Evolutionary conservation across 2,797 vertebrate genomes (phyloP).

Genomic region (Sebastes taczanowskii): DNA sequence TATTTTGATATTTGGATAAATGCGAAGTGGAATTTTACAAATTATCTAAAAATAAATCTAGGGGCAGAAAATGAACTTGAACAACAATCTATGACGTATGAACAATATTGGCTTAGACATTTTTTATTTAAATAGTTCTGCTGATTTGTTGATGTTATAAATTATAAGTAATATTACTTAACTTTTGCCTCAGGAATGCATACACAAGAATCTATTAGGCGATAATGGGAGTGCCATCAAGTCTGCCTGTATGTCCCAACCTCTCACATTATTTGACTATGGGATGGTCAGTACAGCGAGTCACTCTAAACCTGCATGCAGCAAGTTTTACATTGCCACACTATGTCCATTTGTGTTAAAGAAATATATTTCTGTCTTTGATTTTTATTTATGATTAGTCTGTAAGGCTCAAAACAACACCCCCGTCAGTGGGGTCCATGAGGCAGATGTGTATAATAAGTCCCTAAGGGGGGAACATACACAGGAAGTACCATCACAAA

Average conservation of each 20-base stretch:
- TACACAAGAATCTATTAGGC: constrained; percentile 13
- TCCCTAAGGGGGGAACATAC: background rate
- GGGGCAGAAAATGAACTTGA: constrained; percentile 30
- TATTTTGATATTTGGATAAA: constrained; percentile 59
- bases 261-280: background rate
- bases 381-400: background rate
- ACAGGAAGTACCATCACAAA: constrained; percentile 26
- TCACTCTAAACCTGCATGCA: constrained; percentile 1
- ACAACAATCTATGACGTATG: constrained; percentile 35
- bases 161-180: constrained; percentile 22
- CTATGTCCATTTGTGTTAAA: background rate
- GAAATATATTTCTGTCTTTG: background rate
- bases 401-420: constrained; percentile 16
- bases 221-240: constrained; percentile 18
- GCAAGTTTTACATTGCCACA: background rate
- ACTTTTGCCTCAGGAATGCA: constrained; percentile 20
- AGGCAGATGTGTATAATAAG: constrained; percentile 54
- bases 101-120: constrained; percentile 53
- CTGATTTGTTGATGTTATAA: constrained; percentile 18
- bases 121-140: constrained; percentile 26
- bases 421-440: constrained; percentile 27
- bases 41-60: constrained; percentile 45
- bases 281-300: background rate
- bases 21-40: constrained; percentile 70
- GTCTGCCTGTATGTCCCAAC: constrained; percentile 9